phyloP scores from a whole-genome alignment of 1,140 invertebrate species.

The Bombus superbus region DNA sequence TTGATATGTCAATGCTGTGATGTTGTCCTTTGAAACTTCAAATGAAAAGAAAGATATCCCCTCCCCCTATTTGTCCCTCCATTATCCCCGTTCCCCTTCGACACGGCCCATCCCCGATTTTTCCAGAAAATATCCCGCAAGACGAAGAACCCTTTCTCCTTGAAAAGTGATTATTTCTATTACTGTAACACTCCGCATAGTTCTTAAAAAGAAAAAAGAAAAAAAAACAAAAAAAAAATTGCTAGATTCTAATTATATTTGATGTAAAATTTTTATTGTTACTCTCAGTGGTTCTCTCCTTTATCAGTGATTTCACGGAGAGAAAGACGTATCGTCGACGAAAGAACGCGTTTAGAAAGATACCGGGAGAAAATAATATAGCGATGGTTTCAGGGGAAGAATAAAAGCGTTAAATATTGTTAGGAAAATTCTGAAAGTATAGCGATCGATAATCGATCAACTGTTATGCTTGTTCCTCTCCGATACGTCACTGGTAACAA shows the following conservation, averaged over 20 bases:
- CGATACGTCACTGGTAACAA: slow-evolving; percentile 77
- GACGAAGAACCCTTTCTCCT: slow-evolving; percentile 48
- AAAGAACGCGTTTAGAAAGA: neutral
- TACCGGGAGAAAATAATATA: neutral
- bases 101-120: slow-evolving; percentile 17
- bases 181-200: slow-evolving; percentile 76
- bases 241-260: slow-evolving; percentile 78
- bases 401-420: slow-evolving; percentile 2
- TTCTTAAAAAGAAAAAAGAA: slow-evolving; percentile 54
- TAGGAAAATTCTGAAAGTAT: slow-evolving; percentile 21
- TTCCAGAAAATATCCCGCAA: slow-evolving; percentile 40
- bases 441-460: slow-evolving; percentile 40
- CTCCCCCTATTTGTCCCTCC: neutral
- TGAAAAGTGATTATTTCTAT: slow-evolving; percentile 69
- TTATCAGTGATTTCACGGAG: slow-evolving; percentile 72
- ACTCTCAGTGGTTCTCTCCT: slow-evolving; percentile 77
- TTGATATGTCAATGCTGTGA: slow-evolving; percentile 82
- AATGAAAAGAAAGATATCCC: slow-evolving; percentile 54
- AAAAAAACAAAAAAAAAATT: slow-evolving; percentile 62
- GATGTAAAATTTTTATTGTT: slow-evolving; percentile 79
- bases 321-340: slow-evolving; percentile 44
- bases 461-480: slow-evolving; percentile 65
- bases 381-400: neutral
- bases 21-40: slow-evolving; percentile 79
- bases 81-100: slow-evolving; percentile 1